These are phyloP conservation scores for Drosophila ogumai DNA, from an alignment of 1,140 invertebrate genomes.

Conservation along the genomic window DNA sequence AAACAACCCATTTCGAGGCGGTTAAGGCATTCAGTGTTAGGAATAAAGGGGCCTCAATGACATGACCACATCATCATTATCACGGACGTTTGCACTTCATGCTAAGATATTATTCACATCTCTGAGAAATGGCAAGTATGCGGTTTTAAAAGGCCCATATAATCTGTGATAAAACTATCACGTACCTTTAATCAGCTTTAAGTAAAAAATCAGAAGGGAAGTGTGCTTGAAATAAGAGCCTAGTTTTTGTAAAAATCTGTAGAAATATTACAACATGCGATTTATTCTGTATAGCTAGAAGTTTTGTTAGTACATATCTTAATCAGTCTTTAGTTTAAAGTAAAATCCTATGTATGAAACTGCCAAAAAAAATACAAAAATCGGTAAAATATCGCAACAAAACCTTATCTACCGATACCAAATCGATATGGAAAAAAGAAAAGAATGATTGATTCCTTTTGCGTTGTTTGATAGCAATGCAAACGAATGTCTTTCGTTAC, in stretches of 20 bases:
- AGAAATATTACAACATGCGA: no score
- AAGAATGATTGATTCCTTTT: slow-evolving; percentile 23
- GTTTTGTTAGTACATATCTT: no score
- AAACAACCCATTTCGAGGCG: slow-evolving; percentile 27
- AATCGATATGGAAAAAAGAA: background rate
- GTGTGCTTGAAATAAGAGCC: no score
- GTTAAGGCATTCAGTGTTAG: slow-evolving; percentile 31
- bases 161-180: slow-evolving; percentile 17
- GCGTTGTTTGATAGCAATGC: slow-evolving; percentile 9
- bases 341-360: no score
- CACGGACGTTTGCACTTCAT: slow-evolving; percentile 26
- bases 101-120: slow-evolving; percentile 13
- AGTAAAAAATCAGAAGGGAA: background rate
- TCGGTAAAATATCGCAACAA: background rate
- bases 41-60: slow-evolving; percentile 37
- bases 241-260: no score
- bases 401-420: slow-evolving; percentile 9
- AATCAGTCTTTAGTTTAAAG: background rate
- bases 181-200: slow-evolving; percentile 8
- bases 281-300: no score
- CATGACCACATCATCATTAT: slow-evolving; percentile 26
- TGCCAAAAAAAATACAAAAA: background rate
- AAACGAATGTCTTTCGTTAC: slow-evolving; percentile 11
- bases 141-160: slow-evolving; percentile 21
- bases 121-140: slow-evolving; percentile 19